Percentiles rank a stretch among this genome's conserved stretches.
Conservation (phyloP, 2,797 vertebrate species). For the Betta splendens region DNA sequence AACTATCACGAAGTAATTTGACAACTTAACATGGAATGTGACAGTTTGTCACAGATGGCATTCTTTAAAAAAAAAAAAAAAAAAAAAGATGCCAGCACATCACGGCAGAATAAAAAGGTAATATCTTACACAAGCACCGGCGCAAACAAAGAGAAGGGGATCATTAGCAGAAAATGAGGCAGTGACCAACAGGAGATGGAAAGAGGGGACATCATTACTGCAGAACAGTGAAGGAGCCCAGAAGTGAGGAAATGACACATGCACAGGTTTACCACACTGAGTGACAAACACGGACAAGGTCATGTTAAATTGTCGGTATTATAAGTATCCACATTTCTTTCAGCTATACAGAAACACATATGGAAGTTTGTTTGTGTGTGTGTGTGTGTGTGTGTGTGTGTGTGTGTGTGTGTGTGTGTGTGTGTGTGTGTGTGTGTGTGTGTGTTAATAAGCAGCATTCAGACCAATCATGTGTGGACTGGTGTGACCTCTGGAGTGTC, state of each 20-base stretch:
- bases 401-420: too few relatives aligned
- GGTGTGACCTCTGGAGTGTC: conserved; percentile 25
- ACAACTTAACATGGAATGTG: not conserved
- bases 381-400: not conserved
- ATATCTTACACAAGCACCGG: conserved; percentile 3
- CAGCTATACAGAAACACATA: conserved; percentile 14
- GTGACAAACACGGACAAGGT: conserved; percentile 54
- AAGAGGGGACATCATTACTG: conserved; percentile 11
- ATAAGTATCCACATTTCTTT: conserved; percentile 30
- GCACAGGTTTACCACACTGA: conserved; percentile 29
- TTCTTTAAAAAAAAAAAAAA: too few relatives aligned
- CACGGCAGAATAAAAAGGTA: conserved; percentile 1
- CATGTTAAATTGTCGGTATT: conserved; percentile 50
- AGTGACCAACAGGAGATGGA: conserved; percentile 22
- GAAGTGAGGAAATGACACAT: conserved; percentile 44
- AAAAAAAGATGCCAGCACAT: too few relatives aligned
- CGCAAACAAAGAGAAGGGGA: conserved; percentile 9
- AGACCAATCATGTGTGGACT: conserved; percentile 22
- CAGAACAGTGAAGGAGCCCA: conserved; percentile 28
- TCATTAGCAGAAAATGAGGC: conserved; percentile 25
- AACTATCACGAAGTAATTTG: not conserved
- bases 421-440: not conserved
- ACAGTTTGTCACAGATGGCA: not conserved
- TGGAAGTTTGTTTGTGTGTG: not conserved
- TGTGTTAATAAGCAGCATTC: too few relatives aligned